Base-by-base conservation (phyloP, 2,113 vertebrate genomes). In the Papio anubis region DNA sequence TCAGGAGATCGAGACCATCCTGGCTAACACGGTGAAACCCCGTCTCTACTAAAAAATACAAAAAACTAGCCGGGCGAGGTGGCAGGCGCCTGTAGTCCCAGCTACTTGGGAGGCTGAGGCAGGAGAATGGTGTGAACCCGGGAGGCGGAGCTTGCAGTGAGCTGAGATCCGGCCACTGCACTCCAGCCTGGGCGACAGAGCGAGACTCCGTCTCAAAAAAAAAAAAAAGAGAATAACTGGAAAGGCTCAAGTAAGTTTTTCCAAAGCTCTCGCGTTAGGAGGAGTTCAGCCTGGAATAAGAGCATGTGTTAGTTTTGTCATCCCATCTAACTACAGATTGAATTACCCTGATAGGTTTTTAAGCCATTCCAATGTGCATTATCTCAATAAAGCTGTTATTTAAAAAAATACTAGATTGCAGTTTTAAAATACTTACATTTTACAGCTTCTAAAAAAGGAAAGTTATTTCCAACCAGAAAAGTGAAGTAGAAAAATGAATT, bases 321-420 rank as follows among this genome's bases (percentile, higher is more conserved):
- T 88, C 90, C 88, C n/a, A 30, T 70, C 68, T 64, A 73, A 32
- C 8, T 84, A 16, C 85, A 93, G 75, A 90, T 70, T 64, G 93
- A 68, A 86, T 85, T 97, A 94, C 48, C 90, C 2, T n/a, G 20
- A 3, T 11, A 90, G 52, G 8, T 90, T 13, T 96, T 95, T 97
- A 1, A 70, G 66, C 35, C 43, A 48, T 80, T 40, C 35, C 68
- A 32, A 1, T 66, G 17, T 70, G 85, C 87, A 70, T 35, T 40
- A 4, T 59, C 73, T 59, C 35, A 8, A 16, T 8, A 38, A 72
- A 32, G 20, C 50, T 50, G 25, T 57, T 40, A 48, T 32, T 27
- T 72, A 20, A 23, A 72, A 27, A 23, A 57, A 38, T 17, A 16
- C 66, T 10, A 64, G n/a, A 45, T 55, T 59, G 64, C 11, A 52